Conservation (phyloP, 2,888 invertebrate genomes). For the Choristoneura rosaceana region DNA sequence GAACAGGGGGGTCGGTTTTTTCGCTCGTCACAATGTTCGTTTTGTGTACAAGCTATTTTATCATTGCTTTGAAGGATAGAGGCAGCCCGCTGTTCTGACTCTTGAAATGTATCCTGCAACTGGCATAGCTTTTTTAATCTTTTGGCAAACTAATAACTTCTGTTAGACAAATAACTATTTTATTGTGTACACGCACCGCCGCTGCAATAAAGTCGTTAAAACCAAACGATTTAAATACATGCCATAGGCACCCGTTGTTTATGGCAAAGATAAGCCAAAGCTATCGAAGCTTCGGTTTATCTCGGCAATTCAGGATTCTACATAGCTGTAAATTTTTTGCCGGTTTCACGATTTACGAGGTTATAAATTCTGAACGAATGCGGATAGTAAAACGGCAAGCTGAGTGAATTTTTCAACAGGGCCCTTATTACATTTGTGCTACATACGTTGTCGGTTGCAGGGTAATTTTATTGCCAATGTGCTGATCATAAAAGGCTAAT, state of each 20-base stretch:
- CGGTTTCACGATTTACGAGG: conserved; percentile 73
- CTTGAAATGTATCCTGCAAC: conserved; percentile 26
- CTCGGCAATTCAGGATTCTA: conserved; percentile 64
- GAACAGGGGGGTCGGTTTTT: conserved; percentile 62
- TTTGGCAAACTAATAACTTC: conserved; percentile 10
- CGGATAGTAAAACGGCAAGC: conserved; percentile 71
- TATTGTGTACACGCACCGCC: conserved; percentile 8
- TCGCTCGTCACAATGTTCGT: conserved; percentile 64
- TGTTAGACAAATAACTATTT: conserved; percentile 19
- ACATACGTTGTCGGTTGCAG: conserved; percentile 47
- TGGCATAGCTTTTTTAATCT: neutral
- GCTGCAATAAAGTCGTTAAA: conserved; percentile 29
- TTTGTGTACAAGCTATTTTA: conserved; percentile 68
- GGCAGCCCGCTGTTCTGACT: conserved; percentile 27
- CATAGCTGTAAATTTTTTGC: conserved; percentile 74
- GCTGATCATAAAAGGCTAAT: conserved; percentile 32
- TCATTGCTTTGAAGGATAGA: conserved; percentile 57
- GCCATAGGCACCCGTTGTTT: conserved; percentile 53
- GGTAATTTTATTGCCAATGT: conserved; percentile 51
- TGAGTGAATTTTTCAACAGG: conserved; percentile 76
- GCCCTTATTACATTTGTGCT: conserved; percentile 54
- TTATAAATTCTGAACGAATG: conserved; percentile 78
- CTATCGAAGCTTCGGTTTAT: conserved; percentile 64
- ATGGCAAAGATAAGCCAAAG: conserved; percentile 59
- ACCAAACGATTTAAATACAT: conserved; percentile 37